Conservation (phyloP, 64 coral and sea anemone species). For the Pocillopora damicornis region DNA sequence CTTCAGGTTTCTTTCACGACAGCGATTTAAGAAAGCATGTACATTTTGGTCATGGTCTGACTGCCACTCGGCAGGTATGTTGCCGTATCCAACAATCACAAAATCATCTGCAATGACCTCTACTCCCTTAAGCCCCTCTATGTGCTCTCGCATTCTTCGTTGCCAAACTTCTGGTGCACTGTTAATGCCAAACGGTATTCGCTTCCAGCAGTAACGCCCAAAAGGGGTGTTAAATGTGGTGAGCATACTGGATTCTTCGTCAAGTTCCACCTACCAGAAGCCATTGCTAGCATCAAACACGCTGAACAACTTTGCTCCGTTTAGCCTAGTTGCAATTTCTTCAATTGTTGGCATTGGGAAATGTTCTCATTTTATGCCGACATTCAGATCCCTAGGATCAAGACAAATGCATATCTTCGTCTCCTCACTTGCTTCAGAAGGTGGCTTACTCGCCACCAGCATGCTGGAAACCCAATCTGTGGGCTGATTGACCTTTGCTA, state of each 20-base stretch:
- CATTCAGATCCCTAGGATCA: slow-evolving; percentile 44
- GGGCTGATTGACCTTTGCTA: background rate
- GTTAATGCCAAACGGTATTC: background rate
- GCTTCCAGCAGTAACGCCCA: background rate
- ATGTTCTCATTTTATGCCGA: slow-evolving; percentile 32
- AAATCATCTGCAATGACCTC: background rate
- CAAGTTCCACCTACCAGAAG: slow-evolving; percentile 15
- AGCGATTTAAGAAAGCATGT: slow-evolving; percentile 2
- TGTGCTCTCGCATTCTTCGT: background rate
- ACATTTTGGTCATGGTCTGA: slow-evolving; percentile 27
- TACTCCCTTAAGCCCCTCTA: background rate
- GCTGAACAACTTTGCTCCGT: slow-evolving; percentile 23
- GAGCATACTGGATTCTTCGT: background rate
- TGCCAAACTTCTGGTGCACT: background rate
- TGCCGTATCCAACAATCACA: slow-evolving; percentile 1
- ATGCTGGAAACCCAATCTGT: slow-evolving; percentile 19
- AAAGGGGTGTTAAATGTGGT: background rate
- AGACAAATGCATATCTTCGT: slow-evolving; percentile 7
- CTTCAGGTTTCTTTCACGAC: slow-evolving; percentile 5
- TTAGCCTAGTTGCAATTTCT: slow-evolving; percentile 21
- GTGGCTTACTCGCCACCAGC: slow-evolving; percentile 5
- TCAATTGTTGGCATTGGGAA: slow-evolving; percentile 19
- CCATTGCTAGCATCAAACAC: slow-evolving; percentile 15
- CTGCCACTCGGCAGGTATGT: slow-evolving; percentile 13
- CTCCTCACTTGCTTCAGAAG: background rate